Percentiles rank a stretch among this genome's conserved stretches.
These are phyloP conservation scores for Hirundo rustica DNA, from an alignment of 2,797 vertebrate species.

Conservation along the genomic window DNA sequence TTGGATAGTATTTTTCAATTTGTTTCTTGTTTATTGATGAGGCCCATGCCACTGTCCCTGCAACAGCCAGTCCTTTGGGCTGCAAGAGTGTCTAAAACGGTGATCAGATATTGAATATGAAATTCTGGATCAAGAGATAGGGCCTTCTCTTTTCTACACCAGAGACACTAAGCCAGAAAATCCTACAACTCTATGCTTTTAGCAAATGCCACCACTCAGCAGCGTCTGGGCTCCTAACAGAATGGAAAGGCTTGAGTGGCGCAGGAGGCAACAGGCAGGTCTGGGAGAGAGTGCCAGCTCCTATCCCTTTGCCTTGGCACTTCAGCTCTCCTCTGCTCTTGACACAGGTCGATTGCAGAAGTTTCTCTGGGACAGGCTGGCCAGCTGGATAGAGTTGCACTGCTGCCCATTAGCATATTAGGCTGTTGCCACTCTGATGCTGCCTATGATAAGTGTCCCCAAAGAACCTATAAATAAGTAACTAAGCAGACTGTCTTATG, in stretches of 20 bases:
- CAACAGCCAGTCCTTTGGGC: not conserved
- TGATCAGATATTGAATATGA: not conserved
- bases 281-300: not conserved
- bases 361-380: not conserved
- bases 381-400: not conserved
- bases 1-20: not conserved
- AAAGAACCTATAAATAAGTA: constrained; percentile 37
- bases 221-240: not conserved
- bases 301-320: accelerated
- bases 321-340: accelerated
- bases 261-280: accelerated
- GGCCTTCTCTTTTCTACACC: not conserved
- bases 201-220: not conserved
- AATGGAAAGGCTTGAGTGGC: not conserved
- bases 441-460: not conserved
- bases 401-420: not conserved
- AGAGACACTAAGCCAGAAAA: not conserved
- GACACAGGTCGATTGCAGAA: not conserved
- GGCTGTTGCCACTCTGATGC: constrained; percentile 19
- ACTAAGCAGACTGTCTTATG: not conserved
- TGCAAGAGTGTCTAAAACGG: not conserved
- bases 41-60: not conserved
- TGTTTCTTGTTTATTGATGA: not conserved
- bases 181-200: not conserved
- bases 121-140: not conserved